A percentile compares a stretch with the other conserved stretches of the same genome.
These are phyloP conservation scores for Mesorhabditis spiculigera DNA, from an alignment of 2,888 invertebrate genomes.

Conservation along the genomic window DNA sequence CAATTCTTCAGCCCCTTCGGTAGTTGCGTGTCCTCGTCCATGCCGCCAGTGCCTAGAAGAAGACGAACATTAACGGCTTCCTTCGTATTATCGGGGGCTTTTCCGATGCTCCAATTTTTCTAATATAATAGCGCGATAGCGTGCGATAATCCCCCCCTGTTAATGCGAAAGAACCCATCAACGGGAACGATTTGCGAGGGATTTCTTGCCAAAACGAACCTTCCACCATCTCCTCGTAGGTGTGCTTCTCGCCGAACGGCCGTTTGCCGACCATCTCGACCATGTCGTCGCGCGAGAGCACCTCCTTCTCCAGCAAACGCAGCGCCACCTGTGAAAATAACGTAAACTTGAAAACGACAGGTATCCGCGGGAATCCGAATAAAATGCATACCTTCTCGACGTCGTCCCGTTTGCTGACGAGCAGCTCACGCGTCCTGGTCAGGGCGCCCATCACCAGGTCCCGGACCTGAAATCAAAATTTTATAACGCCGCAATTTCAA, in stretches of 20 bases:
- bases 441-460: constrained; percentile 77
- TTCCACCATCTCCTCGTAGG: constrained; percentile 96
- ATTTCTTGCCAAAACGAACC: not conserved
- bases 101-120: not conserved
- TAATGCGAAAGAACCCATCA: too few species aligned
- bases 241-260: constrained; percentile 96
- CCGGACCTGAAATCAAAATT: constrained; percentile 66
- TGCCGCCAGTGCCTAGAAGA: constrained; percentile 64
- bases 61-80: not conserved
- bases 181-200: too few species aligned
- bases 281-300: constrained; percentile 93
- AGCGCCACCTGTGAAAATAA: constrained; percentile 74
- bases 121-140: not conserved
- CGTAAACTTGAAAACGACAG: not conserved
- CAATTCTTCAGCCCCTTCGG: constrained; percentile 92
- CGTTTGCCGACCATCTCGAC: constrained; percentile 87
- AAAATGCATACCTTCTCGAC: constrained; percentile 72
- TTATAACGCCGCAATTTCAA: not conserved
- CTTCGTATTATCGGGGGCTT: not conserved
- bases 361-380: not conserved
- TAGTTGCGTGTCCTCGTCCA: constrained; percentile 89
- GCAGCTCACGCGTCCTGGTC: constrained; percentile 74
- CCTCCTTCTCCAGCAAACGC: constrained; percentile 84
- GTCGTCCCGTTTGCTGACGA: constrained; percentile 79
- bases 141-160: not conserved